Conservation (phyloP, 2,113 vertebrate genomes). For the Pithys albifrons region DNA sequence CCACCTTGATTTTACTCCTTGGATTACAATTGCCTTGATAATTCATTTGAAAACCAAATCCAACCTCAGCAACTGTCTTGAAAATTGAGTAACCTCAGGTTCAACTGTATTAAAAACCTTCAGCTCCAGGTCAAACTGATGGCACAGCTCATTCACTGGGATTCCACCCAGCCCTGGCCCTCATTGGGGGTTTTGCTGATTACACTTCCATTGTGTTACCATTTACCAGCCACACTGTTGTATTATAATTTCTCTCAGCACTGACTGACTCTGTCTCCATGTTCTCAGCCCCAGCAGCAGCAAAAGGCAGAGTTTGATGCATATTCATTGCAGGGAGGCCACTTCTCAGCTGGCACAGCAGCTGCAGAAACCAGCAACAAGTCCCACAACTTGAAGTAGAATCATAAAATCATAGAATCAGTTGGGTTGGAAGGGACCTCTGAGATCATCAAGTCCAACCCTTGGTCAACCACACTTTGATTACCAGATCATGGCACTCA, state of each 20-base stretch:
- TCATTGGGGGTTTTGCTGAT: slow-evolving; percentile 20
- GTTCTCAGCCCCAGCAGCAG: not conserved
- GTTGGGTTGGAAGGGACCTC: too few species aligned
- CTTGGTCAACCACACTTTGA: too few species aligned
- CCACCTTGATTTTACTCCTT: not conserved
- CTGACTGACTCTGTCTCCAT: not conserved
- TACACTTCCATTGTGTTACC: not conserved
- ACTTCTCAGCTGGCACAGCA: slow-evolving; percentile 26
- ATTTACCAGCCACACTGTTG: not conserved
- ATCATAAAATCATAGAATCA: too few species aligned
- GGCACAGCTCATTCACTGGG: not conserved
- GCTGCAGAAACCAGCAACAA: not conserved
- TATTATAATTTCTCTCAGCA: not conserved
- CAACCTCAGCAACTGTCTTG: not conserved
- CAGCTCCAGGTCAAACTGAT: slow-evolving; percentile 31
- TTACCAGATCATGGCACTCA: too few species aligned
- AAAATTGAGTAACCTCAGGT: slow-evolving; percentile 52
- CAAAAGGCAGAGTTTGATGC: not conserved
- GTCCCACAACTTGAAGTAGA: not conserved
- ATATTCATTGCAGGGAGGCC: not conserved
- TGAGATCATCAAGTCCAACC: too few species aligned
- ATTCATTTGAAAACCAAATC: slow-evolving; percentile 13
- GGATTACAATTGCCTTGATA: not conserved
- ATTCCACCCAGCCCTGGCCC: not conserved
- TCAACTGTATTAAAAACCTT: slow-evolving; percentile 40